phyloP scores from a whole-genome alignment of 2,797 vertebrate genomes.

The Leptatherina wallacei region DNA sequence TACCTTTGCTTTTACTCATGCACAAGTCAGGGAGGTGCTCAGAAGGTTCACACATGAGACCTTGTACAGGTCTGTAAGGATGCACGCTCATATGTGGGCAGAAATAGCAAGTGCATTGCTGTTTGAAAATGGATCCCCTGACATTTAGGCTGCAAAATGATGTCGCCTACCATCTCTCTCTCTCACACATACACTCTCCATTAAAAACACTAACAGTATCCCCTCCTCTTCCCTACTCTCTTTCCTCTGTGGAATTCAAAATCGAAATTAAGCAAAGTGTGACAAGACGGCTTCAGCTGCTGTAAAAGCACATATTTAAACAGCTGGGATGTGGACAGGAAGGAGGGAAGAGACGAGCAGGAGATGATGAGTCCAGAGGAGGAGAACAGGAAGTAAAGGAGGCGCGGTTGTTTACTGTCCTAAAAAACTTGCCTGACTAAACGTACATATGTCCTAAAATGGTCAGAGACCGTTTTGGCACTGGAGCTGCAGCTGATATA shows the following conservation, averaged over 20 bases:
- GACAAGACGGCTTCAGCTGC: conserved; percentile 66
- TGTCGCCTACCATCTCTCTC: conserved; percentile 18
- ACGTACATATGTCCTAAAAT: conserved; percentile 21
- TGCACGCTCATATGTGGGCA: conserved; percentile 36
- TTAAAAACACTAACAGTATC: conserved; percentile 43
- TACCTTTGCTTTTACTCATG: background rate
- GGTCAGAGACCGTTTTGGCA: conserved; percentile 8
- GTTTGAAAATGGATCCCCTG: conserved; percentile 62
- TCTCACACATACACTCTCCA: conserved; percentile 22
- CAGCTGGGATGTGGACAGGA: conserved; percentile 47
- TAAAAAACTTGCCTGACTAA: conserved; percentile 30
- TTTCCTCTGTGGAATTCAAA: conserved; percentile 61
- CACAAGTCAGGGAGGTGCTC: background rate
- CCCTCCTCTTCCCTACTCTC: conserved; percentile 30
- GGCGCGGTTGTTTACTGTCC: conserved; percentile 36
- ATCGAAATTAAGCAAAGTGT: conserved; percentile 73
- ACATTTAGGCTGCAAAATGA: conserved; percentile 66
- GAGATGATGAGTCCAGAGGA: conserved; percentile 25
- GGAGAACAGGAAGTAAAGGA: conserved; percentile 47
- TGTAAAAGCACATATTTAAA: conserved; percentile 72
- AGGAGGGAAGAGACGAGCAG: conserved; percentile 24
- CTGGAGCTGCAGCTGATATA: conserved; percentile 4
- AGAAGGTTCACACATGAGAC: conserved; percentile 22
- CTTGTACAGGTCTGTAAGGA: conserved; percentile 40
- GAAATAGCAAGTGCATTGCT: conserved; percentile 56